Base-by-base conservation (phyloP, 2,113 vertebrate species). In the Hemiprocne comata region DNA sequence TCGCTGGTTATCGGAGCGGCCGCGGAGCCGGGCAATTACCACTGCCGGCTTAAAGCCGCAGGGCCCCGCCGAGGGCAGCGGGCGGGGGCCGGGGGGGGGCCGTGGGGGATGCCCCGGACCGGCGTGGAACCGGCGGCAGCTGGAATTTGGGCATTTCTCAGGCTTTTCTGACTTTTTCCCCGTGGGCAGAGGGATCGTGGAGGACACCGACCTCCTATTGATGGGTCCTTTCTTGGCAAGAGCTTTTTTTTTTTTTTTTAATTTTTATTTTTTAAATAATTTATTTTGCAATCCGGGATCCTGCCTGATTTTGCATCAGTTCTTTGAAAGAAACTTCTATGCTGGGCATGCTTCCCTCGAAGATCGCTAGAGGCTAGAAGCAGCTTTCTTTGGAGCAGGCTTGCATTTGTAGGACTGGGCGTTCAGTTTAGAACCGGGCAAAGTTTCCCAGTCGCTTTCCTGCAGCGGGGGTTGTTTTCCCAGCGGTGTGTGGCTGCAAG, bases 1-100 rank as follows among this genome's bases (percentile, higher is more conserved):
- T 98, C 96, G 97, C 98, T 98, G 98, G 98, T 98, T 98, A 98
- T 99, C 98, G 98, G 98, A 98, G 98, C 98, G 98, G 98, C 97
- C 98, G 98, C 97, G 98, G 98, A 96, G 98, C 98, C 98, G 98
- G 98, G 98, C 99, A 98, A 99, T 99, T 99, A 99, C 98, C 98
- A 98, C 98, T 94, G 97, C 97, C 96, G 97, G 98, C 99, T 99
- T 99, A 99, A 99, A 99, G 99, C 97, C 98, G 98, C 98, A 97
- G 97, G 79, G 71, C 91, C 94, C 92, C 87, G 55, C 48, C 61
- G 62, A 51, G 42, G n/a, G 17, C 60, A 11, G 89, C 57, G 85
- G 13, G 50, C 10, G 50, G 50, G 48, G 48, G 48, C 10, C 21
- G 20, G 20, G 92, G 88, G 94, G 87, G n/a, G 23, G 28, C 78